phyloP scores from a whole-genome alignment of 2,888 invertebrate species.

The Temnothorax ravouxi region DNA sequence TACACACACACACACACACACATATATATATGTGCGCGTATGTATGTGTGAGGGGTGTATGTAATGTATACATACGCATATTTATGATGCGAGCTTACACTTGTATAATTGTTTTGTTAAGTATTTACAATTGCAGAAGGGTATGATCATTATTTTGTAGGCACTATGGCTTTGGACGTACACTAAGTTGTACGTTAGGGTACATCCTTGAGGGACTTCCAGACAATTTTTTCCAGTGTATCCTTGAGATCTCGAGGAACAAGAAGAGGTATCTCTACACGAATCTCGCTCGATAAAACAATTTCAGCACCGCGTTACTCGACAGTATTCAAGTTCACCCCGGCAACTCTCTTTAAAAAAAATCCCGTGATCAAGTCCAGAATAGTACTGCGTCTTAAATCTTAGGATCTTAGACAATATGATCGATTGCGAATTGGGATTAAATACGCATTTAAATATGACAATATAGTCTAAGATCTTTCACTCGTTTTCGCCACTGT shows the following conservation, averaged over 20 bases:
- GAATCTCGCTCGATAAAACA: constrained; percentile 28
- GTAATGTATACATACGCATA: constrained; percentile 66
- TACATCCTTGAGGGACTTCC: constrained; percentile 85
- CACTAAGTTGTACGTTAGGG: constrained; percentile 85
- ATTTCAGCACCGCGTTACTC: constrained; percentile 44
- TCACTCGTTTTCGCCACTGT: constrained; percentile 60
- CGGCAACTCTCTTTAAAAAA: constrained; percentile 76
- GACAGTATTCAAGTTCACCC: constrained; percentile 60
- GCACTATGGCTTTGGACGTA: constrained; percentile 87
- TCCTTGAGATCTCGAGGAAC: constrained; percentile 69
- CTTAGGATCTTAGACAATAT: constrained; percentile 79
- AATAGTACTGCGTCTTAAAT: constrained; percentile 82
- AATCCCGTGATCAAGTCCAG: constrained; percentile 82
- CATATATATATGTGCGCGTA: constrained; percentile 25
- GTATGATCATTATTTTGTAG: constrained; percentile 85
- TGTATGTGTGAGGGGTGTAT: constrained; percentile 24
- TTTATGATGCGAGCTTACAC: constrained; percentile 58
- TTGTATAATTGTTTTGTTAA: constrained; percentile 79
- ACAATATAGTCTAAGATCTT: constrained; percentile 78
- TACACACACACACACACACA: constrained; percentile 65
- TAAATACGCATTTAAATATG: constrained; percentile 82
- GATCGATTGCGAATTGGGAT: constrained; percentile 77
- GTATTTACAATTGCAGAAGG: constrained; percentile 86
- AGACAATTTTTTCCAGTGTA: constrained; percentile 68
- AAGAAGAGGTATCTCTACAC: constrained; percentile 54